A percentile compares a stretch with the other conserved stretches of the same genome.
phyloP scores from a whole-genome alignment of 92 coral and sea anemone species.

The Isaurus tuberculatus region DNA sequence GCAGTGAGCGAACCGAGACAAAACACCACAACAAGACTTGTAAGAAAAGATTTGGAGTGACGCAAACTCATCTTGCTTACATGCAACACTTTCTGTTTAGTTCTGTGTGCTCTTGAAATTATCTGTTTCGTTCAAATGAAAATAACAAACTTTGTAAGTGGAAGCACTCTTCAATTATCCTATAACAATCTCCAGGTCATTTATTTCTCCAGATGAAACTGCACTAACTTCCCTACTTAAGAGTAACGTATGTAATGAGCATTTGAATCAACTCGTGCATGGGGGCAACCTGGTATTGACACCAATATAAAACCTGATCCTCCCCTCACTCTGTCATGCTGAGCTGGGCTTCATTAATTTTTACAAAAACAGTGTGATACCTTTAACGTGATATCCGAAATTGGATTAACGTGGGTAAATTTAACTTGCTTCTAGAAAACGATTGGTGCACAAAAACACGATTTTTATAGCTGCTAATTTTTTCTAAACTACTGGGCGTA shows the following conservation, averaged over 20 bases:
- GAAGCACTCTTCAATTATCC: not conserved
- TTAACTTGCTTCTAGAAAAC: not conserved
- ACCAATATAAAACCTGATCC: constrained; percentile 42
- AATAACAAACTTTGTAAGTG: constrained; percentile 37
- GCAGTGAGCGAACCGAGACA: constrained; percentile 33
- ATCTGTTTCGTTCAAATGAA: constrained; percentile 18
- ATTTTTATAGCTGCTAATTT: constrained; percentile 31
- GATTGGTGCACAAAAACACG: constrained; percentile 13
- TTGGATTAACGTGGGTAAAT: constrained; percentile 29
- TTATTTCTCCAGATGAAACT: not conserved
- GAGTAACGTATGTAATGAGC: not conserved
- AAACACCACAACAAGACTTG: constrained; percentile 13
- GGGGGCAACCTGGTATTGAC: constrained; percentile 28
- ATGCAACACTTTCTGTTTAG: not conserved
- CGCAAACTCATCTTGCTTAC: constrained; percentile 22
- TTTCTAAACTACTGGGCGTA: not conserved
- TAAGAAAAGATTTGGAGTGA: constrained; percentile 6
- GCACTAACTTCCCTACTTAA: not conserved
- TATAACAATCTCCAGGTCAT: not conserved
- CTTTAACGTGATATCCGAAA: constrained; percentile 23
- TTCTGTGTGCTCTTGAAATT: not conserved
- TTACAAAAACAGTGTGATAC: constrained; percentile 41
- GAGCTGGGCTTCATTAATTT: constrained; percentile 35
- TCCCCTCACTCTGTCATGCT: constrained; percentile 14
- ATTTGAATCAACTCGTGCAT: constrained; percentile 11